Percentiles rank a stretch among this genome's conserved stretches.
phyloP scores from a whole-genome alignment of 2,113 vertebrate species.

The Perognathus longimembris region DNA sequence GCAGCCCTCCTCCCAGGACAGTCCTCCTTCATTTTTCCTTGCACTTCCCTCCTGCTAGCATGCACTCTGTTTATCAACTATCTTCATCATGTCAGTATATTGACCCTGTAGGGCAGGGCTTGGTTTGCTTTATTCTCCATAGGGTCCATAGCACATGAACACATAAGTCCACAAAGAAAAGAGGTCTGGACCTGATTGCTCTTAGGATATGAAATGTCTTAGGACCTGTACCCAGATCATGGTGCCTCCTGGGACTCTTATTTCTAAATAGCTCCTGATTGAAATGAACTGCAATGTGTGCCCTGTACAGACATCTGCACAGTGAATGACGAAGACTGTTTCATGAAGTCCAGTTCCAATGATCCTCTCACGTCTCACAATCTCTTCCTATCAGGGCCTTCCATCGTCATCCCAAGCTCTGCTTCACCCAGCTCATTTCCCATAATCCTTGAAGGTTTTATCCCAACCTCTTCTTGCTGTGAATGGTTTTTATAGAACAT shows the following conservation, averaged over 20 bases:
- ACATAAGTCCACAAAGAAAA: background rate
- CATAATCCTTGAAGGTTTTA: background rate
- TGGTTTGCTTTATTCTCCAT: background rate
- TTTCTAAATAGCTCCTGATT: background rate
- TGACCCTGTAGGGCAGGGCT: background rate
- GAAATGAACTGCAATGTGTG: background rate
- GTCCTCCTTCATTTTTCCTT: too few relatives aligned
- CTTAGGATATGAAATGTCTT: background rate
- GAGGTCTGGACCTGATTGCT: background rate
- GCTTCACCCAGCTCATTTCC: background rate
- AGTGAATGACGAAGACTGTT: background rate
- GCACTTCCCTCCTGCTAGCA: too few relatives aligned
- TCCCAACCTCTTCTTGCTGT: background rate
- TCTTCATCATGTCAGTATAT: too few relatives aligned
- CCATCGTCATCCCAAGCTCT: too few relatives aligned
- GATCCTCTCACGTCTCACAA: background rate
- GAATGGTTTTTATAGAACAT: slow-evolving; percentile 17
- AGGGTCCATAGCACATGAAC: background rate
- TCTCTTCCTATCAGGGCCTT: background rate
- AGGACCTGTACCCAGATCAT: background rate
- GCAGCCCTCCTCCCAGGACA: too few relatives aligned
- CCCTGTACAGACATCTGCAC: background rate
- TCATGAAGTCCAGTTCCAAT: background rate
- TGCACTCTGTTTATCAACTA: too few relatives aligned
- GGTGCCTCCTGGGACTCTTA: background rate